Evolutionary conservation across 2,797 vertebrate species (phyloP).

Genomic region (Xenops minutus): DNA sequence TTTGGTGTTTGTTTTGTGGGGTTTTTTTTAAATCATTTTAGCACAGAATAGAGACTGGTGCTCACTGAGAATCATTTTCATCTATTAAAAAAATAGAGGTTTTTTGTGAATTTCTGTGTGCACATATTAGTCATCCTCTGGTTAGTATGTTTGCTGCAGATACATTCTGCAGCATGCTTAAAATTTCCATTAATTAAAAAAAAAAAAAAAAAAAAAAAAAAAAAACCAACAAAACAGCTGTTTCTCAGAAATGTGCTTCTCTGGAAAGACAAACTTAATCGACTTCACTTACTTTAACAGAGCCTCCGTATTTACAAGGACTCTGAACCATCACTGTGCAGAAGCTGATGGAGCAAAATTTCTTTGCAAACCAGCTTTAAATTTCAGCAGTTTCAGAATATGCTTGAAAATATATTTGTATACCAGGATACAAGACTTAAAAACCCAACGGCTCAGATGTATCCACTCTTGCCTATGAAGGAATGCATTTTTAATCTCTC

Average conservation of each 20-base stretch:
- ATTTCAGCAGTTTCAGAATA: neutral
- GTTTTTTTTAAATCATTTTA: neutral
- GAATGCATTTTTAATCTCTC: neutral
- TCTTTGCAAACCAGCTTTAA: neutral
- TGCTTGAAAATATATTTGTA: neutral
- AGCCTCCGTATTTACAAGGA: neutral
- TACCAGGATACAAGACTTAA: neutral
- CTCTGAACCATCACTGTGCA: neutral
- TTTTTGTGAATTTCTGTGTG: neutral
- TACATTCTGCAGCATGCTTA: neutral
- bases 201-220: neutral
- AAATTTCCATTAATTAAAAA: neutral
- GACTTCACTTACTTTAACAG: neutral
- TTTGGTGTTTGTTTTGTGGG: neutral
- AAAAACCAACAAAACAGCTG: neutral
- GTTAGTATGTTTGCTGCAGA: neutral
- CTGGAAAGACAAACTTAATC: neutral
- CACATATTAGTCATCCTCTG: neutral
- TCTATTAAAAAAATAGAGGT: neutral
- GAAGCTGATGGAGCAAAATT: neutral
- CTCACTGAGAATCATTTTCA: neutral
- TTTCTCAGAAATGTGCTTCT: neutral
- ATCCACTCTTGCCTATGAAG: neutral
- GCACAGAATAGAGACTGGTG: neutral
- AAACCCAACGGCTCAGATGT: neutral